A percentile compares a stretch with the other conserved stretches of the same genome.
These are phyloP conservation scores for Lutjanus argentimaculatus DNA, from an alignment of 2,797 vertebrate species.

Conservation along the genomic window DNA sequence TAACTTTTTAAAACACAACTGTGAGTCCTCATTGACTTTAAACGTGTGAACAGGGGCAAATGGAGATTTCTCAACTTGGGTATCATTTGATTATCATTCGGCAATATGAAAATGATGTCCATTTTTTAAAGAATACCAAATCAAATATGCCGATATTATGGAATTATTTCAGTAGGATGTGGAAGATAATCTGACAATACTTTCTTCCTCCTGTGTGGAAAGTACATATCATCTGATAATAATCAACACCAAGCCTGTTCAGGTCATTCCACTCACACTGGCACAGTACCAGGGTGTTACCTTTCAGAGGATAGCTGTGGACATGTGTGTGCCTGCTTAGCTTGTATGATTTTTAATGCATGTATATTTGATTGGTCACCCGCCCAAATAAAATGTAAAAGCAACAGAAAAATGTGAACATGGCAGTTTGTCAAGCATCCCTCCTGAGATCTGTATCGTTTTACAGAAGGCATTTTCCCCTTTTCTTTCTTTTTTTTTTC, in stretches of 20 bases:
- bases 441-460: conserved; percentile 64
- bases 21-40: too few relatives aligned
- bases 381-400: conserved; percentile 32
- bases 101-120: background rate
- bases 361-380: conserved; percentile 41
- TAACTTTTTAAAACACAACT: too few relatives aligned
- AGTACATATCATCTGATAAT: conserved; percentile 34
- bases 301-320: conserved; percentile 46
- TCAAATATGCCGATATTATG: background rate
- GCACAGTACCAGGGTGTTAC: conserved; percentile 31
- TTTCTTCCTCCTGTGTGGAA: conserved; percentile 6
- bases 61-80: background rate
- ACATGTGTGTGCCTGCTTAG: conserved; percentile 19
- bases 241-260: conserved; percentile 24
- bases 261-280: conserved; percentile 28
- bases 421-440: conserved; percentile 60
- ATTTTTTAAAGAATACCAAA: background rate
- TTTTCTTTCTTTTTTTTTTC: conserved; percentile 44
- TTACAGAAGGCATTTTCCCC: conserved; percentile 56
- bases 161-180: background rate
- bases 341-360: conserved; percentile 16
- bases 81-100: background rate
- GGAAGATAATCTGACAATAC: background rate
- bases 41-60: background rate
- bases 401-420: conserved; percentile 52